A percentile compares a stretch with the other conserved stretches of the same genome.
Evolutionary conservation across 2,113 vertebrate genomes (phyloP).

Genomic region (Erythrocebus patas): DNA sequence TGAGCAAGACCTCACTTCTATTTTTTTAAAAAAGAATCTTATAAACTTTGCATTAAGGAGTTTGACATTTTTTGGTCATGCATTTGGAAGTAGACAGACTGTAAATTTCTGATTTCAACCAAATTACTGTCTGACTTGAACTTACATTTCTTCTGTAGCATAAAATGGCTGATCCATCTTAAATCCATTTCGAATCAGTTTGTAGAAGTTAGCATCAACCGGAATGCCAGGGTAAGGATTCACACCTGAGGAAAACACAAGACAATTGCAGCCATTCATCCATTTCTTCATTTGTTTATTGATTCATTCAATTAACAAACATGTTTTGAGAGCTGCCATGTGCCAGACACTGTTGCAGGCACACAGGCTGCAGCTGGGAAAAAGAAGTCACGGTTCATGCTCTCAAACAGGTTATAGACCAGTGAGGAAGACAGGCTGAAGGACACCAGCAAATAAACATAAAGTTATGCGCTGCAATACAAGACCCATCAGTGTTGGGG

Average conservation of each 20-base stretch:
- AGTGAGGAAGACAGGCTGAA: background rate
- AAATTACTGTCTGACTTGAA: background rate
- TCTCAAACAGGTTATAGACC: background rate
- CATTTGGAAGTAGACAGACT: background rate
- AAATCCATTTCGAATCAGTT: slow-evolving; percentile 93
- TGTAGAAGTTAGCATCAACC: slow-evolving; percentile 93
- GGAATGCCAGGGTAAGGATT: slow-evolving; percentile 97
- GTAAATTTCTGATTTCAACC: background rate
- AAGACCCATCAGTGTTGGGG: fast-evolving
- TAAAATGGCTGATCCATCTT: slow-evolving; percentile 97
- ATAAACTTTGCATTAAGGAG: background rate
- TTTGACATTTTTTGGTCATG: background rate
- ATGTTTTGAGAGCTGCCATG: background rate
- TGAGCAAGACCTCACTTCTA: too few species aligned
- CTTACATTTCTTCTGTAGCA: slow-evolving; percentile 90
- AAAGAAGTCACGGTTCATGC: background rate
- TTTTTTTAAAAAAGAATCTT: background rate
- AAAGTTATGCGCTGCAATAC: background rate
- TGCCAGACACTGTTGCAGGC: too few species aligned
- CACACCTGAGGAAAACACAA: slow-evolving; percentile 84
- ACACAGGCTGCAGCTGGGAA: background rate
- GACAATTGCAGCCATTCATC: background rate
- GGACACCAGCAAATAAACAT: background rate
- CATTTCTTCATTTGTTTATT: background rate
- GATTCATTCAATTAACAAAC: background rate